Evolutionary conservation across 2,888 invertebrate genomes (phyloP), one percentile per base, ranked within the genome.

Genomic region (Spisula subtruncata): DNA sequence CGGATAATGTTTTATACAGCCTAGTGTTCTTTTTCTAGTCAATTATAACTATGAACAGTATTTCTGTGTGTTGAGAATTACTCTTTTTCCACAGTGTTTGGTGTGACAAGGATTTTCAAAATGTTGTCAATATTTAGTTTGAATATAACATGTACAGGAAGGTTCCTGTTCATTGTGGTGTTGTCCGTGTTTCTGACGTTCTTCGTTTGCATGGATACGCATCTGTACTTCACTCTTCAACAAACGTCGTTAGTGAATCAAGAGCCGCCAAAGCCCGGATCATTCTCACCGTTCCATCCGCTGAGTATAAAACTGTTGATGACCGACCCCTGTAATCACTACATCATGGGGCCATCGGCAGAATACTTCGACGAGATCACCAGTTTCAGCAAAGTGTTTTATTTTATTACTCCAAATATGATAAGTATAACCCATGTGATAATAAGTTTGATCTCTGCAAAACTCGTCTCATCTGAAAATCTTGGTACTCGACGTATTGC

Each of bases 301-400:
- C 98, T 98, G 0, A 98, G 98, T 0, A 98, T 98, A 0, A 99
- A 99, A 97, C 98, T 98, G 1, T 96, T 98, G 88, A 97, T 98
- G 97, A 97, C 98, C 80, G 98, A 98, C 96, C 98, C 98, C 92
- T 97, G 98, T 2, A 98, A 98, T 96, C 98, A 98, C 94, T 98
- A 98, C 95, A 97, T 98, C 32, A 98, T 98, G 95, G 98, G 98
- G 0, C 98, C 98, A 0, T 96, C 98, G 80, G 98, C 98, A 29
- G 97, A 98, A 4, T 97, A 98, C 48, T 97, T 98, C 51, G 98
- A 98, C 95, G 92, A 94, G 88, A 93, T 98, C 8, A 96, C 98
- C 35, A 97, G 97, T 0, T 97, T 98, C 93, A 98, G 98, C 0
- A 97, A 97, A 48, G 91, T 95, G 12, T 96, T 96, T 89, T 94